Base-by-base conservation (phyloP, 2,797 vertebrate species). In the Halcyon badia region DNA sequence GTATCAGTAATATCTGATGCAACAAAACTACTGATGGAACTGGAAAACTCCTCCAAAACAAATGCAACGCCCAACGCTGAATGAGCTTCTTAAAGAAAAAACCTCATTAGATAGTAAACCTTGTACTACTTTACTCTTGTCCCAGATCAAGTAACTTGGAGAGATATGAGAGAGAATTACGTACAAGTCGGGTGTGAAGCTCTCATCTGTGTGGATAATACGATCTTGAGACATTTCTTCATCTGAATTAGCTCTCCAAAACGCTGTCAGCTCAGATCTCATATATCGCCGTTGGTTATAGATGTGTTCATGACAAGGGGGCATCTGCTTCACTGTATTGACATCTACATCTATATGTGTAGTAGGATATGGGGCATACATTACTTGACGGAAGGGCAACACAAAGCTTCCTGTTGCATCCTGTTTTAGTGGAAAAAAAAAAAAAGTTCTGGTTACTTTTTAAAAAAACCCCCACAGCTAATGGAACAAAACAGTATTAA, bases 341-440 rank as follows among this genome's bases (percentile, higher is more conserved):
- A 99, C 98, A 97, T 99, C 99, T 44, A 99, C 99, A 41, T 99
- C 99, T 51, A 99, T 99, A 97, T 99, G 99, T 4, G 99, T 99
- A 92, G 99, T 99, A 19, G 99, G 99, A 89, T 99, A 99, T 0
- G 99, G 99, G 1, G 99, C 99, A 92, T 99, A 99, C 96, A 99
- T 99, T 65, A 99, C 99, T 98, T 99, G 99, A 76, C 99, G 98
- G 97, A 99, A 99, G 13, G 99, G 99, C 73, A 99, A 97, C 49
- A 99, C 99, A 89, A 99, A 99, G 94, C 99, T 99, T 95, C 99
- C 99, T 6, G 99, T 99, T 77, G 99, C 98, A 98, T 99, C 99
- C 99, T 99, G 96, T 84, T 89, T 90, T 18, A 95, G 87, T 56
- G 58, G 49, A 92, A 97, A 91, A 57, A 93, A 97, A 90, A n/a